These are phyloP conservation scores for Pluvialis apricaria DNA, from an alignment of 2,113 vertebrate genomes.

Conservation along the genomic window DNA sequence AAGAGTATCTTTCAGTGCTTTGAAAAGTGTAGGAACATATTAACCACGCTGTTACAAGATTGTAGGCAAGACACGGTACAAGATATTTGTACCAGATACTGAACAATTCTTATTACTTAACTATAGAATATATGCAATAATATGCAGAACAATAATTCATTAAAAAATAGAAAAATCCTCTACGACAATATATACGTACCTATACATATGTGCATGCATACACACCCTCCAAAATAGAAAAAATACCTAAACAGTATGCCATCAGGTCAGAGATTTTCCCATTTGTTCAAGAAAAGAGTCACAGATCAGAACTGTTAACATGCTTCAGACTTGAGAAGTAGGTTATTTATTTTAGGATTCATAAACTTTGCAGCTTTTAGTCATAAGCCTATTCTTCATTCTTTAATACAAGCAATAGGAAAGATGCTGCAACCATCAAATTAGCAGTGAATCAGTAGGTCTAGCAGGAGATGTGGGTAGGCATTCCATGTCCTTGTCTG, in stretches of 20 bases:
- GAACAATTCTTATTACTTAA: background rate
- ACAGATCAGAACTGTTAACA: background rate
- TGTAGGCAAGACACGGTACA: background rate
- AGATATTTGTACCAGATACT: background rate
- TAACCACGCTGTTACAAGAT: background rate
- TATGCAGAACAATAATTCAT: background rate
- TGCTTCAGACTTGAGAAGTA: background rate
- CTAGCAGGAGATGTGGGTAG: background rate
- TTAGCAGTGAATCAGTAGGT: background rate
- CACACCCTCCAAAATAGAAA: background rate
- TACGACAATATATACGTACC: background rate
- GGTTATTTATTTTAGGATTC: background rate
- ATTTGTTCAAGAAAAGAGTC: background rate
- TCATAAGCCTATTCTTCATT: background rate
- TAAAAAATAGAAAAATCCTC: background rate
- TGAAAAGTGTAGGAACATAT: background rate
- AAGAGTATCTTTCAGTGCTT: background rate
- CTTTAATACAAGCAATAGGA: background rate
- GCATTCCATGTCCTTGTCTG: background rate
- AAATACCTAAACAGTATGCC: background rate
- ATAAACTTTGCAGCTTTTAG: background rate
- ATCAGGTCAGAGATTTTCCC: background rate
- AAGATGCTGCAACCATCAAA: background rate
- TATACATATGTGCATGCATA: background rate
- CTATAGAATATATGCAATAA: background rate